Evolutionary conservation across 2,888 invertebrate genomes (phyloP).

Genomic region (Morpho achilles): DNA sequence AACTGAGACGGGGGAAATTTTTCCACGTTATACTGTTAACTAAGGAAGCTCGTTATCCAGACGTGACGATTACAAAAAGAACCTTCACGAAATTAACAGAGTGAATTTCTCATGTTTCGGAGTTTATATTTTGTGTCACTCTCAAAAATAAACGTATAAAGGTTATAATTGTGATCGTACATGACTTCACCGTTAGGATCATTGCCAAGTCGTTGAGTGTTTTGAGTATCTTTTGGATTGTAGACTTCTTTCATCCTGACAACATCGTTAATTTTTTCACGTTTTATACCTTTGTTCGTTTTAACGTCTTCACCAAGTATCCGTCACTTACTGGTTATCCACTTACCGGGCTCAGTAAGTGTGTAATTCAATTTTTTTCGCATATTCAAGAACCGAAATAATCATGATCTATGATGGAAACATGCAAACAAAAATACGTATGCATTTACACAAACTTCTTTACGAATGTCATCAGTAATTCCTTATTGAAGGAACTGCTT

Average conservation of each 20-base stretch:
- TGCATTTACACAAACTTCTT: too few relatives aligned
- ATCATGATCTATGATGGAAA: too few relatives aligned
- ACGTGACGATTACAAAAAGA: slow-evolving; percentile 71
- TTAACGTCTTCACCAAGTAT: not conserved
- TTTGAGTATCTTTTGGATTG: slow-evolving; percentile 19
- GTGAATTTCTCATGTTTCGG: slow-evolving; percentile 44
- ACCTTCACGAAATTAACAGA: slow-evolving; percentile 58
- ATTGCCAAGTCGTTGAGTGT: slow-evolving; percentile 27
- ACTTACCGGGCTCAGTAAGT: not conserved
- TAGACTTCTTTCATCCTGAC: slow-evolving; percentile 16
- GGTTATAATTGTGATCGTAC: slow-evolving; percentile 26
- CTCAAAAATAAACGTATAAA: slow-evolving; percentile 25
- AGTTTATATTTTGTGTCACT: slow-evolving; percentile 24
- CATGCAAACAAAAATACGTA: too few relatives aligned
- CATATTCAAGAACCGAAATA: too few relatives aligned
- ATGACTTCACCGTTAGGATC: slow-evolving; percentile 26
- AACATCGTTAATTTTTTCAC: slow-evolving; percentile 6
- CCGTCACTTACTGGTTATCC: too few relatives aligned
- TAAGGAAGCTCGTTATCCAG: slow-evolving; percentile 71
- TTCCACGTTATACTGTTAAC: slow-evolving; percentile 72
- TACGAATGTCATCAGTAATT: too few relatives aligned
- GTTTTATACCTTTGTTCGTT: not conserved
- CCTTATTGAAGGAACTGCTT: too few relatives aligned
- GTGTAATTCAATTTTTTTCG: not conserved
- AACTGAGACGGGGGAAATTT: slow-evolving; percentile 46